Conservation (phyloP, 1,140 invertebrate species). For the Zaprionus lachaisei region DNA sequence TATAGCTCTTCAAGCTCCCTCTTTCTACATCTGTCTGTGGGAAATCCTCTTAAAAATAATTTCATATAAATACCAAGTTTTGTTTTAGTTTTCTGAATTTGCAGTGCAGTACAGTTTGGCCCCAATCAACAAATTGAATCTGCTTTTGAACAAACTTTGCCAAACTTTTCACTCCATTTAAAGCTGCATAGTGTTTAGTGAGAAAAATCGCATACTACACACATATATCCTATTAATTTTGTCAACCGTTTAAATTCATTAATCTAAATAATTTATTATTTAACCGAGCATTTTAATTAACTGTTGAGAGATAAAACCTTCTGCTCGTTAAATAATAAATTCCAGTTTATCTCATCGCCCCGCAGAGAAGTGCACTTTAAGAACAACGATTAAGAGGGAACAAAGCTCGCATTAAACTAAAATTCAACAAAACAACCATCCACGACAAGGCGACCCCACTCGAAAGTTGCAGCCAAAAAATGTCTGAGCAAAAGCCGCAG, state of each 20-base stretch:
- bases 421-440: neutral
- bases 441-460: neutral
- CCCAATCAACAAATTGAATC: slow-evolving; percentile 1
- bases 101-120: neutral
- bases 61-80: neutral
- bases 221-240: too few relatives aligned
- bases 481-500: slow-evolving; percentile 29
- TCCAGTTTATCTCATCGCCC: neutral
- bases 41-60: slow-evolving; percentile 3
- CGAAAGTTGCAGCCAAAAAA: slow-evolving; percentile 20
- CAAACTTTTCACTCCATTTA: neutral
- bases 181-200: neutral
- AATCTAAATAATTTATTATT: slow-evolving; percentile 1
- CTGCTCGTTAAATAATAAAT: slow-evolving; percentile 6
- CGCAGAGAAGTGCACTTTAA: neutral
- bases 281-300: neutral
- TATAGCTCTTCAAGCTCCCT: neutral
- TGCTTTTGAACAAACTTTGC: slow-evolving; percentile 1
- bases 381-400: neutral
- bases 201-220: neutral
- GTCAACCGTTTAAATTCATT: neutral
- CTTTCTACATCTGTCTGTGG: neutral
- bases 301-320: neutral
- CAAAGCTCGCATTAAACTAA: neutral
- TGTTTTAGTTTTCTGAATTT: slow-evolving; percentile 1